Evolutionary conservation across 1,140 invertebrate genomes (phyloP).

Genomic region (Aplysia californica): DNA sequence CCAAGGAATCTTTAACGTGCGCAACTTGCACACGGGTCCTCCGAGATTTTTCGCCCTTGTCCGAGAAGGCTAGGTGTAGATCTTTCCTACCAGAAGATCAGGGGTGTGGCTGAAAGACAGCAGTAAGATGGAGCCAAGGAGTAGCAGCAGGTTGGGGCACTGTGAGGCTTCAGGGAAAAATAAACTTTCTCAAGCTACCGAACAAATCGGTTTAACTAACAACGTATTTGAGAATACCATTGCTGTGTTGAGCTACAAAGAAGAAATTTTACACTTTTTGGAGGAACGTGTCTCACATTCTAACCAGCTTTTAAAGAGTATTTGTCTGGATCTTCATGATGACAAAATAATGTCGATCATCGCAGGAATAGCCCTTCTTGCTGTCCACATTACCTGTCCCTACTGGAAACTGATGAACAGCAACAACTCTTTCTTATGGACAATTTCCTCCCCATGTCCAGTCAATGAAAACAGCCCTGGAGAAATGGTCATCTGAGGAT

Average conservation of each 20-base stretch:
- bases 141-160: too few species aligned
- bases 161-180: too few species aligned
- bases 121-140: too few species aligned
- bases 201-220: slow-evolving; percentile 33
- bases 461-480: slow-evolving; percentile 6
- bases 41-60: too few species aligned
- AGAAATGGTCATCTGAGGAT: slow-evolving; percentile 1
- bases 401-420: slow-evolving; percentile 25
- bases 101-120: too few species aligned
- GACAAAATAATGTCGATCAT: background rate
- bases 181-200: slow-evolving; percentile 30
- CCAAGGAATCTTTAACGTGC: too few species aligned
- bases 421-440: background rate
- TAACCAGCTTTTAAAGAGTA: slow-evolving; percentile 29
- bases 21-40: too few species aligned
- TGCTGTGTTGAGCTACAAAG: slow-evolving; percentile 11
- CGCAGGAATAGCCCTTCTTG: background rate
- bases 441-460: slow-evolving; percentile 1
- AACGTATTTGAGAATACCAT: slow-evolving; percentile 33
- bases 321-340: slow-evolving; percentile 18
- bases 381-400: background rate
- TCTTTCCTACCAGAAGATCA: too few species aligned
- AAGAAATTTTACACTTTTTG: slow-evolving; percentile 30
- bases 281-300: slow-evolving; percentile 9
- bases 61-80: too few species aligned